Evolutionary conservation across 2,113 vertebrate species (phyloP), one percentile per base, ranked within the genome.

Genomic region (Dicaeum eximium): DNA sequence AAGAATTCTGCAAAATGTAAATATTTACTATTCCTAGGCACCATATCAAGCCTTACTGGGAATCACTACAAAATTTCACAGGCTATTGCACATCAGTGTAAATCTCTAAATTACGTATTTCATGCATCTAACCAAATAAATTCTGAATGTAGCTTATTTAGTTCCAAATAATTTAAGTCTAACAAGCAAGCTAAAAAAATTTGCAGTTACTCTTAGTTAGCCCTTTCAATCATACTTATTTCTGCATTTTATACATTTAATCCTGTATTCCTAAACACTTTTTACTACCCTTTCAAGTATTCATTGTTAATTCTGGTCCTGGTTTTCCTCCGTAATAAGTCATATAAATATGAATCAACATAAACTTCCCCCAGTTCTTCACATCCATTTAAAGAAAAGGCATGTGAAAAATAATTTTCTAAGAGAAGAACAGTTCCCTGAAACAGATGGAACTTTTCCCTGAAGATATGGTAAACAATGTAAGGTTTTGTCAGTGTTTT

Each of bases 401-500:
- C 40, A 38, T 9, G 21, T 60, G 31, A 78, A 91, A 86, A 91
- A 56, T 57, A 58, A 79, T 78, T 66, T 83, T 51, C 51, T 42
- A 69, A 65, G 79, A 64, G 44, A 65, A 74, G 35, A 88, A 35
- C 24, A 51, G 33, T 31, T 58, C 53, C 23, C 44, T 84, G 57
- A 86, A 83, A 61, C 56, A 80, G 44, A 95, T 57, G 27, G 30
- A 61, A 75, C 47, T 83, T 90, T 64, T 48, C 37, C 35, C 67
- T 54, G 38, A 90, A 78, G 44, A 56, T 64, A 56, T 24, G 91
- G 94, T 88, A 75, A 87, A 70, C 38, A 82, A 64, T 31, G 28
- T 53, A 73, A 69, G 87, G 35, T 73, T 94, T 89, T 86, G 30
- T 56, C 50, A 84, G 45, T 67, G 79, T 92, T 96, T 92, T 80